These are phyloP conservation scores for Mesocricetus auratus DNA, from an alignment of 2,113 vertebrate species.

Conservation along the genomic window DNA sequence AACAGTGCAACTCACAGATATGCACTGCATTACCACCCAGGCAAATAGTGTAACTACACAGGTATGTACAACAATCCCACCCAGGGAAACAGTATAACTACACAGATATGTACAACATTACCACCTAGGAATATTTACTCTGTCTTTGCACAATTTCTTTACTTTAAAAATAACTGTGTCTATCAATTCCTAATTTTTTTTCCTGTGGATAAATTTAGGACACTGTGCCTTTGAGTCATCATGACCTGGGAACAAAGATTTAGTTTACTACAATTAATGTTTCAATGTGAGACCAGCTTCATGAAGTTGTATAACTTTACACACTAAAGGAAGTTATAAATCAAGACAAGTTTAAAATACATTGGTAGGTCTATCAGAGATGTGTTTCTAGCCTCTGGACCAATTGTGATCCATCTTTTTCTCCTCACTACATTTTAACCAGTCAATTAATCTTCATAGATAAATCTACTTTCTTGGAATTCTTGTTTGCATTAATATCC, in stretches of 20 bases:
- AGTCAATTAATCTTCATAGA: neutral
- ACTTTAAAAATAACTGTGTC: conserved; percentile 49
- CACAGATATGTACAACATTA: neutral
- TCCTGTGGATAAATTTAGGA: neutral
- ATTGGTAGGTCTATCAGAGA: neutral
- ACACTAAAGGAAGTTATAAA: neutral
- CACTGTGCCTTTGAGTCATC: neutral
- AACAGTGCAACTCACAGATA: neutral
- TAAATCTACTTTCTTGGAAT: neutral
- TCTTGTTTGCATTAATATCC: neutral
- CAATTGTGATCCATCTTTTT: too few relatives aligned
- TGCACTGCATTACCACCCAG: neutral
- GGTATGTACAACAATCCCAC: neutral
- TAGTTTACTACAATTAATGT: neutral
- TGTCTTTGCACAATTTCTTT: neutral
- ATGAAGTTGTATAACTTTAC: neutral
- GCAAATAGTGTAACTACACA: neutral
- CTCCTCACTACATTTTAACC: neutral
- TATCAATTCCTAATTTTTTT: neutral
- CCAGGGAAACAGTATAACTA: neutral
- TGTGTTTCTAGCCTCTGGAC: neutral
- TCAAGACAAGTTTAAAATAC: too few relatives aligned
- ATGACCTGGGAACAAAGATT: too few relatives aligned
- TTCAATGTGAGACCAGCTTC: neutral
- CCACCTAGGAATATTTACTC: neutral